These are phyloP conservation scores for Aplodontia rufa DNA, from an alignment of 2,113 vertebrate genomes.

Conservation along the genomic window DNA sequence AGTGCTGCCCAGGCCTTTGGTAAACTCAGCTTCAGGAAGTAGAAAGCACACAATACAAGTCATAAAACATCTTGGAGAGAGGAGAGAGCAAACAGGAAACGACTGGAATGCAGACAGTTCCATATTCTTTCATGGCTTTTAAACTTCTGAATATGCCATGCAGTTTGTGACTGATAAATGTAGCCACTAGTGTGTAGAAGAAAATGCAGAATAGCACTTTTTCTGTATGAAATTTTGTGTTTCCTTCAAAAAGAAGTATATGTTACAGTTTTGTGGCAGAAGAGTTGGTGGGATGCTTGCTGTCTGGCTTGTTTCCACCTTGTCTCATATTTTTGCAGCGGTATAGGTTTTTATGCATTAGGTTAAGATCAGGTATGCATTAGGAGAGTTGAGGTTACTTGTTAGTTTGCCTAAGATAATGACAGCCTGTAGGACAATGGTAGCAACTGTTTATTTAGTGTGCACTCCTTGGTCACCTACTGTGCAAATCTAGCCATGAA, in stretches of 20 bases:
- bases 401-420: background rate
- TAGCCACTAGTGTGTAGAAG: background rate
- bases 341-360: background rate
- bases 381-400: background rate
- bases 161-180: background rate
- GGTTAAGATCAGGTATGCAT: background rate
- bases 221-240: background rate
- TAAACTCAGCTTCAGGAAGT: background rate
- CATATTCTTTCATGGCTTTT: background rate
- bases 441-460: background rate
- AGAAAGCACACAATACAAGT: background rate
- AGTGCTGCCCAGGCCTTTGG: background rate
- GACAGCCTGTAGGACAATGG: background rate
- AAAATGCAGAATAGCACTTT: background rate
- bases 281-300: background rate
- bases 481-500: background rate
- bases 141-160: background rate
- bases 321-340: background rate
- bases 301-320: background rate
- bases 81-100: background rate
- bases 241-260: background rate
- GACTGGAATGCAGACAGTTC: background rate
- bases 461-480: background rate
- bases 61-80: background rate
- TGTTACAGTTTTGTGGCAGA: background rate